Evolutionary conservation across 2,797 vertebrate species (phyloP), one percentile per base, ranked within the genome.

Genomic region (Calcarius lapponicus): DNA sequence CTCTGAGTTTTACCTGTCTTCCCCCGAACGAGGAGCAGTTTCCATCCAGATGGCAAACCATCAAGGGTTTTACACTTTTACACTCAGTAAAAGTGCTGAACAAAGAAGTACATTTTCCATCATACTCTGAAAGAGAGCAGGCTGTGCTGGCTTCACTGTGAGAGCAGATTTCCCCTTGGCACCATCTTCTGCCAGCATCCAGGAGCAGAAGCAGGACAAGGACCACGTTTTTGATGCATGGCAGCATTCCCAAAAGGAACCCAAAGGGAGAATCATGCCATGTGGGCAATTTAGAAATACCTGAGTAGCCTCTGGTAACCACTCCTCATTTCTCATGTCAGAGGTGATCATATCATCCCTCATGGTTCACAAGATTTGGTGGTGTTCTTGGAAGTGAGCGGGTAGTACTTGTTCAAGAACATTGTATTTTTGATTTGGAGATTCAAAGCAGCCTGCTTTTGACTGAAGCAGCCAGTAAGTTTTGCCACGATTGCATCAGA

Each of bases 21-120:
- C 26, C 60, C 71, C 83, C 71, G 60, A 71, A 48, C 0, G 0
- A 36, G 45, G 86, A 94, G 67, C 50, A 74, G 34, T 95, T 96
- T 96, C 86, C 86, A 93, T 88, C 78, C 94, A 94, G 78, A 92
- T 94, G 93, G 95, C 86, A 96, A 90, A 47, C 38, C 61, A 93
- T 94, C 91, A 96, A 96, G 93, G 71, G 74, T 76, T 96, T 96
- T 92, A 96, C 95, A 94, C 74, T 96, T 93, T 81, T 81, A 90
- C 95, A 88, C 94, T 93, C 85, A 85, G 88, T 95, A 93, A 97
- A 95, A 96, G 9, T 3, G 6, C 38, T 94, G 93, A 88, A 96
- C 91, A 96, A 96, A 97, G 91, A 93, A 89, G 60, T 70, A 60
- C 71, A 76, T 95, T 96, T 96, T 97, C 92, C 95, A 82, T 80